A percentile compares a stretch with the other conserved stretches of the same genome.
These are phyloP conservation scores for Hemichromis elongatus DNA, from an alignment of 2,113 vertebrate genomes.

Conservation along the genomic window DNA sequence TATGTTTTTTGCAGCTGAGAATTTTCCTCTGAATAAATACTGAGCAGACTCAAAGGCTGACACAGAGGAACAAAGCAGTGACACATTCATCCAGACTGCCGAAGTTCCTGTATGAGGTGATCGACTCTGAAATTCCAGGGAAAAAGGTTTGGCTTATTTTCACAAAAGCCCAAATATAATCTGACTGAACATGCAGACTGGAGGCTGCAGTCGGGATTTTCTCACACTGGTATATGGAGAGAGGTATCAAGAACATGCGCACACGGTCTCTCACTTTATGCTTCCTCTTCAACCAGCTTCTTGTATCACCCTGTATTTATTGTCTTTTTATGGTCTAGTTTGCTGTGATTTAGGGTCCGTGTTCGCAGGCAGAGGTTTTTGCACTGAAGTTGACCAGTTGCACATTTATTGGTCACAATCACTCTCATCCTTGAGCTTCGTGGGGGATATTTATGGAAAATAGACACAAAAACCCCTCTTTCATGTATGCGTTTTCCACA, in stretches of 20 bases:
- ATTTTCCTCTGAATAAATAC: not conserved
- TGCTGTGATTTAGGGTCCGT: not conserved
- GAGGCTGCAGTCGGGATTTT: not conserved
- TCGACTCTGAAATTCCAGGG: not conserved
- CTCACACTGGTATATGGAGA: not conserved
- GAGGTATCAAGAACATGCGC: not conserved
- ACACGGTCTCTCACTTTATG: not conserved
- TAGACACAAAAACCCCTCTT: not conserved
- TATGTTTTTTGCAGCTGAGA: not conserved
- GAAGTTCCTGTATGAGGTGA: not conserved
- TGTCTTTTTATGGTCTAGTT: not conserved
- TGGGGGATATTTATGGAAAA: not conserved
- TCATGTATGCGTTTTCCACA: not conserved
- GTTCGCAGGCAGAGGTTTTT: fast-evolving
- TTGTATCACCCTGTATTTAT: not conserved
- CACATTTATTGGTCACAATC: not conserved
- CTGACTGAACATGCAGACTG: not conserved
- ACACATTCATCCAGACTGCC: not conserved
- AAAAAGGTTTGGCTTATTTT: not conserved
- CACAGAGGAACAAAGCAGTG: not conserved
- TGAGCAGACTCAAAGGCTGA: not conserved
- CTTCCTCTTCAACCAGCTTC: not conserved
- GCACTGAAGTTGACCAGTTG: not conserved
- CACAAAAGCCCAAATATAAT: not conserved
- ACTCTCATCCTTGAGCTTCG: not conserved